Conservation (phyloP, 2,797 vertebrate genomes). For the Malacoctenus gilli region DNA sequence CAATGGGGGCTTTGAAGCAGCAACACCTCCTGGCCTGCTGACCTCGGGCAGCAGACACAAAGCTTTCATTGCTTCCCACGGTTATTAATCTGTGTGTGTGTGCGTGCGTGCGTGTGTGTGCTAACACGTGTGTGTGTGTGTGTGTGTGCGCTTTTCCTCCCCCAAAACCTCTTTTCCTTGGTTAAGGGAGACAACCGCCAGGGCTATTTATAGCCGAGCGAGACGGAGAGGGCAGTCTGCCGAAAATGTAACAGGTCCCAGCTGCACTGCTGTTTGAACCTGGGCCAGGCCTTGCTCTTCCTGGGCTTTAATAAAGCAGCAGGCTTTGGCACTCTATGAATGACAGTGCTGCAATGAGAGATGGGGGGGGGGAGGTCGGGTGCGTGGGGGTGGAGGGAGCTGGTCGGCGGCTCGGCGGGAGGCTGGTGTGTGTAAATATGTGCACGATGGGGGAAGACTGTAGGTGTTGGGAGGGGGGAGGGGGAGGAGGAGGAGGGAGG, state of each 20-base stretch:
- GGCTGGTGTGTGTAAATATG: slow-evolving; percentile 25
- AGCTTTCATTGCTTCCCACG: slow-evolving; percentile 89
- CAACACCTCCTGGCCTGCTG: slow-evolving; percentile 76
- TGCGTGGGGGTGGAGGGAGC: slow-evolving; percentile 62
- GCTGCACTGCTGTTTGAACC: slow-evolving; percentile 97
- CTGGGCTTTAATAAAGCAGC: slow-evolving; percentile 95
- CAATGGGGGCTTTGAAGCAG: slow-evolving; percentile 69
- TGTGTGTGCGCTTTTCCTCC: slow-evolving; percentile 46
- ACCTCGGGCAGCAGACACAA: slow-evolving; percentile 76
- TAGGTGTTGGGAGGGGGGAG: slow-evolving; percentile 22
- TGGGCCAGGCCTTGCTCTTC: slow-evolving; percentile 86
- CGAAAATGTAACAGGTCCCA: slow-evolving; percentile 98
- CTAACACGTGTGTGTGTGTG: slow-evolving; percentile 51
- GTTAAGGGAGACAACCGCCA: slow-evolving; percentile 89
- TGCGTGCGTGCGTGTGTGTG: slow-evolving; percentile 40
- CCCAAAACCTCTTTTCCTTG: slow-evolving; percentile 76
- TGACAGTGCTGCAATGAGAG: slow-evolving; percentile 86
- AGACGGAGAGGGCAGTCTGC: slow-evolving; percentile 95
- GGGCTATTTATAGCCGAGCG: slow-evolving; percentile 93
- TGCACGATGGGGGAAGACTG: slow-evolving; percentile 15
- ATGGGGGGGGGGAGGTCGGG: slow-evolving; percentile 80
- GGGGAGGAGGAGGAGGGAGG: not conserved
- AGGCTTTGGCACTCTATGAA: slow-evolving; percentile 95
- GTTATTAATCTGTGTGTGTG: slow-evolving; percentile 84
- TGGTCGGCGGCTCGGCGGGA: slow-evolving; percentile 58